Evolutionary conservation across 2,797 vertebrate species (phyloP).

Genomic region (Siniperca undulata): DNA sequence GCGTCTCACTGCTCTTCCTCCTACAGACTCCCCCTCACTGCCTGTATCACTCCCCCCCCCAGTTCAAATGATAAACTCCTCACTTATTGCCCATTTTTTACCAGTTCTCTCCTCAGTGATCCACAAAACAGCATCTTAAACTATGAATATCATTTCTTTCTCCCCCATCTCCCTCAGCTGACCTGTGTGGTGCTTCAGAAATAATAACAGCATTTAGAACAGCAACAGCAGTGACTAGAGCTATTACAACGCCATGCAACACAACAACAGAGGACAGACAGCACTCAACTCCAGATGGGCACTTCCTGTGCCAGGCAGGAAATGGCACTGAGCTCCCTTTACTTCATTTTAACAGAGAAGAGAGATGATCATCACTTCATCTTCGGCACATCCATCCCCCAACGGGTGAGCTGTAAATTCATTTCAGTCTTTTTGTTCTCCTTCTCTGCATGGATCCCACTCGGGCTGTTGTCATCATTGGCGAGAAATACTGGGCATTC

Average conservation of each 20-base stretch:
- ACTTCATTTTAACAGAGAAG: constrained; percentile 73
- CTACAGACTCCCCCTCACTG: constrained; percentile 1
- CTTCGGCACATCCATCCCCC: constrained; percentile 57
- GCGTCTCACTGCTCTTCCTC: constrained; percentile 45
- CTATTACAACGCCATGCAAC: constrained; percentile 58
- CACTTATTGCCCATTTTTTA: constrained; percentile 36
- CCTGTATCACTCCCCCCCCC: constrained; percentile 1
- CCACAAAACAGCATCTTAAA: constrained; percentile 41
- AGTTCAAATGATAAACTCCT: constrained; percentile 53
- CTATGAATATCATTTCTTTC: constrained; percentile 22
- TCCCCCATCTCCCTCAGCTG: constrained; percentile 21
- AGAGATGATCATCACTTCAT: constrained; percentile 77
- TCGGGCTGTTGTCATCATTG: constrained; percentile 55
- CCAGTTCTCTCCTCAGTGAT: constrained; percentile 7
- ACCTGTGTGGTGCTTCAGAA: constrained; percentile 51
- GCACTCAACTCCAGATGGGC: constrained; percentile 78
- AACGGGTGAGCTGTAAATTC: constrained; percentile 62
- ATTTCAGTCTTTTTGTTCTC: constrained; percentile 61
- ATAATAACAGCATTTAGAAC: constrained; percentile 51
- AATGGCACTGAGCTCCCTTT: constrained; percentile 71
- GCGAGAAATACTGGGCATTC: constrained; percentile 40
- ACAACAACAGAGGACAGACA: constrained; percentile 68
- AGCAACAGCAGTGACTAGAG: constrained; percentile 63
- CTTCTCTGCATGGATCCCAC: constrained; percentile 53
- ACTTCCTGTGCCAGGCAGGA: constrained; percentile 80